These are phyloP conservation scores for Peromyscus nudipes DNA, from an alignment of 2,797 vertebrate species.

Conservation along the genomic window DNA sequence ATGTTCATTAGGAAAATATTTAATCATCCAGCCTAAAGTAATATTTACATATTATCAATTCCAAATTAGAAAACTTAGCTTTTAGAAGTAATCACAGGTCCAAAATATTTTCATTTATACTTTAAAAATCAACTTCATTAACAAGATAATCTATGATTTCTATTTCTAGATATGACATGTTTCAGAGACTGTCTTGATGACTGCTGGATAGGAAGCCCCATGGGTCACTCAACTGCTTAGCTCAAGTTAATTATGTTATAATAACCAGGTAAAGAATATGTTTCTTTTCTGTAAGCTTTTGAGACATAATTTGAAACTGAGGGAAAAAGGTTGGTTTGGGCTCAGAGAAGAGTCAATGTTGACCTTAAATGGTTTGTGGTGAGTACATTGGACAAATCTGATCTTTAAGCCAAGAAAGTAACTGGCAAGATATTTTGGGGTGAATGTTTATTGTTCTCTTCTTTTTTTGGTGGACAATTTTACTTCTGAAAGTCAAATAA, in stretches of 20 bases:
- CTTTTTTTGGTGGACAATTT: not conserved
- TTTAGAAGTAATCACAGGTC: not conserved
- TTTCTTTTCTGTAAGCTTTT: not conserved
- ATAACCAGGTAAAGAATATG: not conserved
- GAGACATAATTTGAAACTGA: not conserved
- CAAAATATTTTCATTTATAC: not conserved
- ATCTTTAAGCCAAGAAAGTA: slow-evolving; percentile 3
- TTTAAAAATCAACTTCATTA: slow-evolving; percentile 3
- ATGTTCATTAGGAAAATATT: not conserved
- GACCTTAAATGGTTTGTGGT: not conserved
- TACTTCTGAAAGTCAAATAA: not conserved
- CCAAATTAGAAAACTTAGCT: not conserved
- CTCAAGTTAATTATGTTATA: not conserved
- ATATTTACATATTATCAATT: not conserved
- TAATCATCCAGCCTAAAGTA: not conserved
- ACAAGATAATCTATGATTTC: not conserved
- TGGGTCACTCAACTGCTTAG: not conserved
- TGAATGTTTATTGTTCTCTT: not conserved
- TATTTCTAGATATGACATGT: not conserved
- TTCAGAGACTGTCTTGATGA: not conserved
- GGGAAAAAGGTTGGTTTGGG: not conserved
- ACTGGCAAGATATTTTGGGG: not conserved
- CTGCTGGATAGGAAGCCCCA: not conserved
- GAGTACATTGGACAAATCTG: not conserved
- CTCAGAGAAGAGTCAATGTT: not conserved